These are phyloP conservation scores for Sebastiscus albofasciatus DNA, from an alignment of 2,797 vertebrate genomes.

Conservation along the genomic window DNA sequence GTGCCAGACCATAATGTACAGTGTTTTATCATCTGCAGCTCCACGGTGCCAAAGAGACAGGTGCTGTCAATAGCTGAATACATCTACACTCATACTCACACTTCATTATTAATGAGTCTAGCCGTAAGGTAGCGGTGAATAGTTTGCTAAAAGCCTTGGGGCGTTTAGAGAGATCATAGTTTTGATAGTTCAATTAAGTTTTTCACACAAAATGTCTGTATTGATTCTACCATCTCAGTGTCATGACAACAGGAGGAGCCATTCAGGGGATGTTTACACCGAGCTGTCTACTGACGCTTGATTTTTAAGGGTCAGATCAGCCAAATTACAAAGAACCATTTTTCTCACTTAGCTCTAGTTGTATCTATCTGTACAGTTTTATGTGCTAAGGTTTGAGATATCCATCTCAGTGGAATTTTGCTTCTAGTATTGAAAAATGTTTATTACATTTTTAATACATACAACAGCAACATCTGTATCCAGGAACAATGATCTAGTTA, in stretches of 20 bases:
- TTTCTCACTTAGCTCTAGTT: not conserved
- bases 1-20: not conserved
- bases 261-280: slow-evolving; percentile 15
- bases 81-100: not conserved
- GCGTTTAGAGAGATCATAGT: not conserved
- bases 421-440: not conserved
- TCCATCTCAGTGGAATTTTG: not conserved
- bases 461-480: not conserved
- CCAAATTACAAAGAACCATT: not conserved
- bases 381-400: not conserved
- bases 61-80: slow-evolving; percentile 3
- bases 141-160: slow-evolving; percentile 14
- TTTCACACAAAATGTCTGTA: slow-evolving; percentile 8
- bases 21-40: slow-evolving; percentile 3
- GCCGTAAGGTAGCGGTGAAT: not conserved
- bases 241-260: slow-evolving; percentile 11
- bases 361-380: not conserved
- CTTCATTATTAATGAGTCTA: slow-evolving; percentile 26
- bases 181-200: slow-evolving; percentile 13
- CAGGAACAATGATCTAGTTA: not conserved
- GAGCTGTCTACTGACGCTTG: not conserved
- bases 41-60: not conserved
- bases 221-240: slow-evolving; percentile 24
- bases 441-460: not conserved
- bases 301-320: not conserved